These are phyloP conservation scores for Picus viridis DNA, from an alignment of 2,797 vertebrate genomes.

Conservation along the genomic window DNA sequence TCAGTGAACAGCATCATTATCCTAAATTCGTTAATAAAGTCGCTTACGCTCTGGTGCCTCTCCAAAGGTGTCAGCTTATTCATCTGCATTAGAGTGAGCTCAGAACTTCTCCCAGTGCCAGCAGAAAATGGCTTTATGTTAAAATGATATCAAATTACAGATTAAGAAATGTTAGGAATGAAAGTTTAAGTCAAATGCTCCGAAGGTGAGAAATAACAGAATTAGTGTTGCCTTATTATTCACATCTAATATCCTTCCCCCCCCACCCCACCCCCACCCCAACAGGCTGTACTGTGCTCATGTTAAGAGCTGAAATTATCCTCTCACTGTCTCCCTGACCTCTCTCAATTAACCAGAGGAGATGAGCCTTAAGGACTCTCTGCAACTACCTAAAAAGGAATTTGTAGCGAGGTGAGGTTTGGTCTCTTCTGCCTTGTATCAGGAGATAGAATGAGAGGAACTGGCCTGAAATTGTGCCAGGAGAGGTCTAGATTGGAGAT, in stretches of 20 bases:
- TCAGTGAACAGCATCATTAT: slow-evolving; percentile 11
- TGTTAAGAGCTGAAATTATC: neutral
- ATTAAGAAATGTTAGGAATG: neutral
- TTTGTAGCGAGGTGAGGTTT: too few species aligned
- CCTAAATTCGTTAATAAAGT: neutral
- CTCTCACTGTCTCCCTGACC: neutral
- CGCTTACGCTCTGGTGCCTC: neutral
- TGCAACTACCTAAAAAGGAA: too few species aligned
- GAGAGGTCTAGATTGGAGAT: too few species aligned
- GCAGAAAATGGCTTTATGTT: neutral
- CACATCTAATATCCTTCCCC: neutral
- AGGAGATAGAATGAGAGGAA: too few species aligned
- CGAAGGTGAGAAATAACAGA: neutral
- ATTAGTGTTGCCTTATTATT: neutral
- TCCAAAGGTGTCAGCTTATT: neutral
- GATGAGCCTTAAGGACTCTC: neutral
- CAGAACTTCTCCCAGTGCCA: neutral
- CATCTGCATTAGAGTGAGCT: neutral
- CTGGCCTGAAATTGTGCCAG: too few species aligned
- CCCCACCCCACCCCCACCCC: neutral
- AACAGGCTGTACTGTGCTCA: neutral
- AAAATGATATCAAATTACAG: neutral
- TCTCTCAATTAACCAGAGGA: neutral
- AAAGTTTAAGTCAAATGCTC: neutral
- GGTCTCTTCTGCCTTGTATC: too few species aligned